Evolutionary conservation across 2,797 vertebrate genomes (phyloP), one percentile per base, ranked within the genome.

Genomic region (Diglossa cyanea): DNA sequence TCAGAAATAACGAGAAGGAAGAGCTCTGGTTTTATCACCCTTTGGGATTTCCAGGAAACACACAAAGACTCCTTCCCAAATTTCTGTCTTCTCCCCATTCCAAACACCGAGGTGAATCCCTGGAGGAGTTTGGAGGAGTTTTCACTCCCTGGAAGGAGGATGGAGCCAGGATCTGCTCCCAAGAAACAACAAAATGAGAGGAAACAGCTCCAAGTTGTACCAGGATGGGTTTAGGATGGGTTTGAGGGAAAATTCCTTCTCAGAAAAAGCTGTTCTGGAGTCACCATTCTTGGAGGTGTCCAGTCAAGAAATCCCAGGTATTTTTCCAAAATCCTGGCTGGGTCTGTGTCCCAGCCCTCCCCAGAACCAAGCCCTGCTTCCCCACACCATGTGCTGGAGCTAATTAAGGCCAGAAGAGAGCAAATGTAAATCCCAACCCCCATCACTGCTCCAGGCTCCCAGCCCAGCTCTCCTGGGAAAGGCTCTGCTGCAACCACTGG

Each of bases 51-150:
- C 42, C 42, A 42, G 42, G 42, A 42, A 42, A 42, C 42, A 42
- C 42, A 42, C 42, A 42, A 42, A 42, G 17, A 42, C 18, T 42
- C 17, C 17, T 42, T 42, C 42, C 42, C 42, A 42, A 40, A 42
- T 42, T 18, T 42, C 42, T 42, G 42, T 7, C 17, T 42, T 42
- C 17, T 42, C 42, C 42, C 42, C 42, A 42, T 42, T 42, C 42
- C 42, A 42, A 18, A 18, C 40, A 9, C 8, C 8, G 17, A 42
- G 42, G 42, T 4, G 55, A 62, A 40, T 40, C 33, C 75, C 67
- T 31, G 60, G 28, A 51, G 57, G 20, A 7, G 4, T 1, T 1
- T 0, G 6, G 18, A 1, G 20, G 21, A 37, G 28, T 33, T 51
- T 17, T 9, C 24, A 10, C 39, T 26, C 42, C 58, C n/a, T 39